These are phyloP conservation scores for Zhuqinia jingwanae DNA, from an alignment of 2,888 invertebrate species.

Conservation along the genomic window DNA sequence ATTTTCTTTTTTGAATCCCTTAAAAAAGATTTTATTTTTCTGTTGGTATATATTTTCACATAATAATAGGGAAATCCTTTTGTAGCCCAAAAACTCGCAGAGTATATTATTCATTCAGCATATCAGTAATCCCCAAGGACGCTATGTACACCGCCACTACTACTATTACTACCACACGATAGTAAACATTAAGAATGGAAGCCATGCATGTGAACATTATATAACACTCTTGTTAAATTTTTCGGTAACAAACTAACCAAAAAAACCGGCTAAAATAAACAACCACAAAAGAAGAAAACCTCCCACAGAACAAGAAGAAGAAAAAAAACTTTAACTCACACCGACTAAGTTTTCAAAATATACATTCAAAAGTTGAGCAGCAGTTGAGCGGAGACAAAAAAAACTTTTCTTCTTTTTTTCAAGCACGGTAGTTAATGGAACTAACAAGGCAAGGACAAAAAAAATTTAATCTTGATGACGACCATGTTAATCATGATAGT, in stretches of 20 bases:
- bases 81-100: not conserved
- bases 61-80: not conserved
- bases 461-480: too few species aligned
- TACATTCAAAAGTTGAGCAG: constrained; percentile 22
- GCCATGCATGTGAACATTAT: too few species aligned
- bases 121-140: constrained; percentile 32
- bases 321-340: not conserved
- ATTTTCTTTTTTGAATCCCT: not conserved
- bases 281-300: constrained; percentile 15
- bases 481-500: too few species aligned
- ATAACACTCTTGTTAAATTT: too few species aligned
- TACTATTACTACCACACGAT: too few species aligned
- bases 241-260: not conserved
- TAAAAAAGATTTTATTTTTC: too few species aligned
- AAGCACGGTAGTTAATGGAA: too few species aligned
- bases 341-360: too few species aligned
- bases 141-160: constrained; percentile 3
- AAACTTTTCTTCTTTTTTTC: not conserved
- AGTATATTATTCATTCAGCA: constrained; percentile 17
- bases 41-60: not conserved
- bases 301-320: too few species aligned
- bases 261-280: constrained; percentile 9
- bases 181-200: too few species aligned
- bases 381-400: not conserved
- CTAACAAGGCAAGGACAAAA: too few species aligned